Evolutionary conservation across 1,140 invertebrate species (phyloP).

Genomic region (Lordiphosa collinella): DNA sequence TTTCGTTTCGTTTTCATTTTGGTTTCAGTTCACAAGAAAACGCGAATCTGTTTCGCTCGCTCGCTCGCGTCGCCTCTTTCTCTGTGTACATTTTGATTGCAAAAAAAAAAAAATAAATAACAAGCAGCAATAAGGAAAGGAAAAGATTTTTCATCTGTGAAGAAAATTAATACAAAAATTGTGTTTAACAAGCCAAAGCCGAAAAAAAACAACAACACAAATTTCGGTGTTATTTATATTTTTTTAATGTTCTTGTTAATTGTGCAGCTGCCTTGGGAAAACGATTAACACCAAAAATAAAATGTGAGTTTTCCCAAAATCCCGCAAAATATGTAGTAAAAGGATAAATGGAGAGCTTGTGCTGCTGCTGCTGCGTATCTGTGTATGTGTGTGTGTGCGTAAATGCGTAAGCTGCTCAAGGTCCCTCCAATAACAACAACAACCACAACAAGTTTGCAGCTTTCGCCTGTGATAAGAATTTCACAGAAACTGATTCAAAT

Average conservation of each 20-base stretch:
- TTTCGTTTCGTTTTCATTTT: constrained; percentile 23
- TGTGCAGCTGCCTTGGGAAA: constrained; percentile 17
- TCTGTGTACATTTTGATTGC: constrained; percentile 63
- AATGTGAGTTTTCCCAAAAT: constrained; percentile 42
- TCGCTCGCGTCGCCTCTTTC: constrained; percentile 51
- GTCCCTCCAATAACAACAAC: constrained; percentile 22
- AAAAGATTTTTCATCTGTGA: constrained; percentile 43
- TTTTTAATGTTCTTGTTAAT: constrained; percentile 38
- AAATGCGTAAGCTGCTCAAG: constrained; percentile 64
- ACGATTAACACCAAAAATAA: constrained; percentile 21
- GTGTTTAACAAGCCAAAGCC: constrained; percentile 19
- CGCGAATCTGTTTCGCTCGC: constrained; percentile 39
- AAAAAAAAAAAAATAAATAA: constrained; percentile 50
- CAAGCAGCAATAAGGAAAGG: constrained; percentile 24
- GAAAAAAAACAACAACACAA: not conserved
- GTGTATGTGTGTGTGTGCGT: constrained; percentile 48
- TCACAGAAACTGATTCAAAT: constrained; percentile 28
- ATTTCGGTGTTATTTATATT: constrained; percentile 31
- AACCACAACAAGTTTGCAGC: constrained; percentile 34
- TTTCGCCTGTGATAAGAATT: constrained; percentile 47
- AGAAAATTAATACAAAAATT: constrained; percentile 42
- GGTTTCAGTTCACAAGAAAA: constrained; percentile 40
- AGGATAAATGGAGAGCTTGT: constrained; percentile 38
- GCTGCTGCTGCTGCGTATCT: not conserved
- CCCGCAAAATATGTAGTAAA: constrained; percentile 29